Evolutionary conservation across 2,888 invertebrate genomes (phyloP), one percentile per base, ranked within the genome.

Genomic region (Automeris io): DNA sequence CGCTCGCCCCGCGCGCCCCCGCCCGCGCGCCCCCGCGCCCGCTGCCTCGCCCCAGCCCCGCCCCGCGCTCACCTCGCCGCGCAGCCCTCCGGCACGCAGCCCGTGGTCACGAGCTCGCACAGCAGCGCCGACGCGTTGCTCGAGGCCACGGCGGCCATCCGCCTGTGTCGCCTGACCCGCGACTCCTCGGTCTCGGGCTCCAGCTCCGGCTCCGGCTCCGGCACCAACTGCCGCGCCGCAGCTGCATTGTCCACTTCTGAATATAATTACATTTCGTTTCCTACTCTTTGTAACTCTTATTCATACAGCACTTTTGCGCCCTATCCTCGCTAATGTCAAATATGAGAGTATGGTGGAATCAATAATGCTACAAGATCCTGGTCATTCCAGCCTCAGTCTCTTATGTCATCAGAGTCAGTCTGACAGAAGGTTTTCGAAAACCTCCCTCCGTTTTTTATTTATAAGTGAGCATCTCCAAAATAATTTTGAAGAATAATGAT

Each of bases 61-160:
- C 90, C 90, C 69, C 97, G 95, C 61, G 93, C 92, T n/a, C 11
- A 67, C 67, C 72, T 66, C 40, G 61, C 58, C 39, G 55, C 37
- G 46, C 60, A 55, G 8, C 58, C 57, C 37, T 72, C 69, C 3
- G 49, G 59, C 3, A 62, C 68, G 44, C 70, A 75, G 2, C 72
- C 75, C 13, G 49, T 65, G 18, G 63, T 51, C 51, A 96, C 90
- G 68, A 97, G 92, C 87, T 97, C 96, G 85, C 94, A 93, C 61
- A 97, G 89, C 76, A 96, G 90, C 81, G 95, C 93, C 57, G 96
- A 91, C 61, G 95, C 95, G 88, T 96, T 97, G 62, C 90, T 90
- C 69, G 97, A 95, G 61, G 93, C 92, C 60, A 93, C 93, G 57
- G 90, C 88, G 61, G 93, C 91, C 53, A 90, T 80, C 5, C 36